Conservation (phyloP, 2,113 vertebrate genomes). For the Mionectes macconnelli region DNA sequence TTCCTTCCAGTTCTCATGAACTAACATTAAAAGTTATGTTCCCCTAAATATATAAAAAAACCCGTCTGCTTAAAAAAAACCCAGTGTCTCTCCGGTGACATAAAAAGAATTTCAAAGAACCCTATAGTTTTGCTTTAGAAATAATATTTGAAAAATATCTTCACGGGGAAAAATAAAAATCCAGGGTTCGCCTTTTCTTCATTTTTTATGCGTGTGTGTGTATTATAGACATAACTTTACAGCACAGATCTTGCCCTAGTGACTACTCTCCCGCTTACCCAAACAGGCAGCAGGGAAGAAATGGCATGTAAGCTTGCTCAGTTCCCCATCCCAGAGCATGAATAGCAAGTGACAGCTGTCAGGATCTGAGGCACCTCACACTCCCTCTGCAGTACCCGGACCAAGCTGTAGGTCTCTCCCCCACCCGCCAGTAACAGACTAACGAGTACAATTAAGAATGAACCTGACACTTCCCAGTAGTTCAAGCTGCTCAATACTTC, state of each 20-base stretch:
- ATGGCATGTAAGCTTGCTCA: background rate
- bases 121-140: background rate
- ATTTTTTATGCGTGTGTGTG: accelerated
- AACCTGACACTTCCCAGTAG: background rate
- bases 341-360: background rate
- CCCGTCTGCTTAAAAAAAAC: background rate
- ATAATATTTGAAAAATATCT: background rate
- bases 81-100: background rate
- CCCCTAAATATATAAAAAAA: background rate
- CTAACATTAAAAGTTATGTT: background rate
- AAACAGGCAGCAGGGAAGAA: background rate
- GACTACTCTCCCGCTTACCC: background rate
- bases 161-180: background rate
- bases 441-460: background rate
- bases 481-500: background rate
- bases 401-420: background rate
- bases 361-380: background rate
- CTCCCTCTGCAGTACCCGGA: background rate
- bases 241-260: background rate
- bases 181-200: background rate
- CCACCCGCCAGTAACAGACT: background rate
- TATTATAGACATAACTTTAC: background rate
- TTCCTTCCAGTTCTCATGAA: background rate
- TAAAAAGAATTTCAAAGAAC: conserved; percentile 7
- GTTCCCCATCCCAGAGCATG: background rate